Evolutionary conservation across 2,797 vertebrate species (phyloP).

Genomic region (Petrocephalus schoutedeni): DNA sequence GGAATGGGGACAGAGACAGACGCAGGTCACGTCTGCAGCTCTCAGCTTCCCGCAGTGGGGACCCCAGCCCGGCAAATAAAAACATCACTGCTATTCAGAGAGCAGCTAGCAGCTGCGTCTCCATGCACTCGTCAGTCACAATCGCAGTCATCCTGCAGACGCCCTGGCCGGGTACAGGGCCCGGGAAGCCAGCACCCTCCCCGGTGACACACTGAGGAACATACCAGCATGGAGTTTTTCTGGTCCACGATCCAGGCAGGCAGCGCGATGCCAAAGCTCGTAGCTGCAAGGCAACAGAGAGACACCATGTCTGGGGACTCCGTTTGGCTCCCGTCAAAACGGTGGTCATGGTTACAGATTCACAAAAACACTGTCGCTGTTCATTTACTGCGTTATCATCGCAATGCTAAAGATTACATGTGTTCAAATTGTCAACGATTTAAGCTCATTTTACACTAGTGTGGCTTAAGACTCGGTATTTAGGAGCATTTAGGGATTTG

Average conservation of each 20-base stretch:
- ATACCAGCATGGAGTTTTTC: slow-evolving; percentile 98
- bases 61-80: not conserved
- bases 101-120: not conserved
- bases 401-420: not conserved
- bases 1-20: not conserved
- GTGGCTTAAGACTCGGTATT: not conserved
- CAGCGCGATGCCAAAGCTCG: slow-evolving; percentile 92
- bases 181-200: not conserved
- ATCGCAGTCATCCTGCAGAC: not conserved
- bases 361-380: not conserved
- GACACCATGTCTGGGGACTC: not conserved
- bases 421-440: not conserved
- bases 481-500: slow-evolving; percentile 2
- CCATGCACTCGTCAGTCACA: not conserved
- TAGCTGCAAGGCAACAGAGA: slow-evolving; percentile 61
- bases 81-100: not conserved
- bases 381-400: not conserved
- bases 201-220: slow-evolving; percentile 20
- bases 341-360: not conserved
- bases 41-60: not conserved
- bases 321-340: not conserved
- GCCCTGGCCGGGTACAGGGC: not conserved
- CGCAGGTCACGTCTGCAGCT: too few species aligned
- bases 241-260: slow-evolving; percentile 99
- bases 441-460: slow-evolving; percentile 1